These are phyloP conservation scores for Sciurus niger DNA, from an alignment of 2,113 vertebrate species.

Conservation along the genomic window DNA sequence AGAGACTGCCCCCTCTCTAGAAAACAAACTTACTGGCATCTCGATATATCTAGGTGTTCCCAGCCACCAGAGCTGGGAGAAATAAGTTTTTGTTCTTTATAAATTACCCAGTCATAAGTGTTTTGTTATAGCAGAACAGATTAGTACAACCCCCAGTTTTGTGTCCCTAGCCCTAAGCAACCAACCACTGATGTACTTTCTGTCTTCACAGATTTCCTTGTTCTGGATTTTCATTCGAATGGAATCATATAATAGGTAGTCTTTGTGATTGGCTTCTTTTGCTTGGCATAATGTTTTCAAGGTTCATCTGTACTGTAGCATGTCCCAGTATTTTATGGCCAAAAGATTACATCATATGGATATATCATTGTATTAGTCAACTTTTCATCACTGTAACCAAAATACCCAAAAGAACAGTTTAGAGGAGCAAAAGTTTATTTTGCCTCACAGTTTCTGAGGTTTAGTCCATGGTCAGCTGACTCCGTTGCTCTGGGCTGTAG, in stretches of 20 bases:
- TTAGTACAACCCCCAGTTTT: background rate
- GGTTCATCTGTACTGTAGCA: background rate
- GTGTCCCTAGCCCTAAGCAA: background rate
- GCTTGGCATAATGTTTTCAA: background rate
- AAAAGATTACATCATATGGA: background rate
- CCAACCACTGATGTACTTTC: background rate
- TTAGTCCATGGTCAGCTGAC: no score
- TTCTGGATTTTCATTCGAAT: background rate
- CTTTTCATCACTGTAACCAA: no score
- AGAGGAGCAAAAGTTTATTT: no score
- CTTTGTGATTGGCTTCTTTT: background rate
- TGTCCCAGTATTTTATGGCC: background rate
- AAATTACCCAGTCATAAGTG: background rate
- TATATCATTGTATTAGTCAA: background rate
- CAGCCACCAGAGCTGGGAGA: background rate
- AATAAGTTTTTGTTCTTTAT: background rate
- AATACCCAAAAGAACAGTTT: no score
- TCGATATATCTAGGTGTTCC: background rate
- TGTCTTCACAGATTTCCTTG: background rate
- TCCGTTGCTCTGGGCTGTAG: no score
- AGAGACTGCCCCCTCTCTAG: background rate
- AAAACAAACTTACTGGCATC: background rate
- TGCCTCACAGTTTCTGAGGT: no score
- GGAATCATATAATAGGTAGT: background rate
- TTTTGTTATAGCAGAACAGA: background rate